Evolutionary conservation across 2,113 vertebrate species (phyloP), one percentile per base, ranked within the genome.

Genomic region (Sturnira hondurensis): DNA sequence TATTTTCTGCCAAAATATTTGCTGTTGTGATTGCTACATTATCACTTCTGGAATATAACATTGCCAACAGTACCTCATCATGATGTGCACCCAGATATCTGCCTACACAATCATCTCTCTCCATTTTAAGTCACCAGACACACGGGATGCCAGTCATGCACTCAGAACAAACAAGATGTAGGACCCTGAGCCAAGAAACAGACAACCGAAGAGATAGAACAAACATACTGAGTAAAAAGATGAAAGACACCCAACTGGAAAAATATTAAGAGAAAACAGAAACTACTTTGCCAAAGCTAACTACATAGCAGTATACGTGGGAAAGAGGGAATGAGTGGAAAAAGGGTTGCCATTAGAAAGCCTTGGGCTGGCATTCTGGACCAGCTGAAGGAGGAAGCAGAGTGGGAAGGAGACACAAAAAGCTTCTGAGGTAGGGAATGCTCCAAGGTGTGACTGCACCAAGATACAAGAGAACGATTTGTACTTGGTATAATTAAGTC

Each of bases 201-300:
- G 68, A 94, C 47, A 89, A 83, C 12, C 20, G 16, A 63, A 91
- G 94, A 70, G 73, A 85, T 0, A 15, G 16, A 82, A 82, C 67
- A 95, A 70, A 70, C 43, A 74, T 17, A 68, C 6, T 28, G 45
- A 45, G 4, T 86, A 77, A 56, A 81, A 83, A 78, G 83, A 81
- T 56, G 41, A 80, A 92, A 97, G 36, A 81, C n/a, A 45, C 33
- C 2, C 38, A 82, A 52, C 16, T 87, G 76, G 84, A 56, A 63
- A 93, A 91, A 68, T 5, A 71, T 61, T 86, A 70, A 77, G 70
- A 78, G 61, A 88, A 96, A 95, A 71, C 73, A 87, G 71, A 56
- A 83, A 74, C 9, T 7, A 20, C 3, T 80, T 71, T 84, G 82
- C 71, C 56, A 52, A 47, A 74, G 33, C 45, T 52, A 45, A 58